A percentile compares a stretch with the other conserved stretches of the same genome.
phyloP scores from a whole-genome alignment of 2,888 invertebrate genomes.

The Drosophila koepferae region DNA sequence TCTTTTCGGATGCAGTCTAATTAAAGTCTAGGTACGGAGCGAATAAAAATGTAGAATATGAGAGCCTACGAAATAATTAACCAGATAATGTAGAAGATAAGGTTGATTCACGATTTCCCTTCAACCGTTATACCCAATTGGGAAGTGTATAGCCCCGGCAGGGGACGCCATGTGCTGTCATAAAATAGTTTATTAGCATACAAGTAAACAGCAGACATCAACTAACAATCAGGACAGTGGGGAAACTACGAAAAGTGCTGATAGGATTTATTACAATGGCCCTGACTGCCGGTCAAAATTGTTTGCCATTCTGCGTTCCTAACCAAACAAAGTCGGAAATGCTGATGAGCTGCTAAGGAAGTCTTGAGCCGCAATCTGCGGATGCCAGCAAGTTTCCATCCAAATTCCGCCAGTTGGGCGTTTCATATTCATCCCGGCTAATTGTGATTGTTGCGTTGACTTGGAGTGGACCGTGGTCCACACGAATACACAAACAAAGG shows the following conservation, averaged over 20 bases:
- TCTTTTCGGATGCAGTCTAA: not conserved
- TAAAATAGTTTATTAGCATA: conserved; percentile 75
- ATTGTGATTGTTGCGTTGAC: not conserved
- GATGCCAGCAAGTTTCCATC: not conserved
- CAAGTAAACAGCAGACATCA: conserved; percentile 9
- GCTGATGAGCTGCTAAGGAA: conserved; percentile 28
- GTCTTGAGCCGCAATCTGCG: not conserved
- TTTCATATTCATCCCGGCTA: conserved; percentile 17
- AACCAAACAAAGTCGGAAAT: conserved; percentile 50
- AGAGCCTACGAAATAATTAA: too few species aligned
- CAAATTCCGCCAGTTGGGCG: conserved; percentile 49
- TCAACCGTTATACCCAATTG: not conserved
- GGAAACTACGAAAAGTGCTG: conserved; percentile 21
- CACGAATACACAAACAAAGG: not conserved
- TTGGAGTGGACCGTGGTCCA: not conserved
- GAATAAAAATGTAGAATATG: not conserved
- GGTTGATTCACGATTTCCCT: not conserved
- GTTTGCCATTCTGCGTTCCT: conserved; percentile 59
- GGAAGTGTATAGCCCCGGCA: not conserved
- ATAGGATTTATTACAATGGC: conserved; percentile 23
- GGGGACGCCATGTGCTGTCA: conserved; percentile 54
- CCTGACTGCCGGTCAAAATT: conserved; percentile 7
- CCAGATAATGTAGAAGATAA: too few species aligned
- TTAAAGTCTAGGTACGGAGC: not conserved
- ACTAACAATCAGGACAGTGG: not conserved